Evolutionary conservation across 2,797 vertebrate genomes (phyloP).

Genomic region (Malurus splendens): DNA sequence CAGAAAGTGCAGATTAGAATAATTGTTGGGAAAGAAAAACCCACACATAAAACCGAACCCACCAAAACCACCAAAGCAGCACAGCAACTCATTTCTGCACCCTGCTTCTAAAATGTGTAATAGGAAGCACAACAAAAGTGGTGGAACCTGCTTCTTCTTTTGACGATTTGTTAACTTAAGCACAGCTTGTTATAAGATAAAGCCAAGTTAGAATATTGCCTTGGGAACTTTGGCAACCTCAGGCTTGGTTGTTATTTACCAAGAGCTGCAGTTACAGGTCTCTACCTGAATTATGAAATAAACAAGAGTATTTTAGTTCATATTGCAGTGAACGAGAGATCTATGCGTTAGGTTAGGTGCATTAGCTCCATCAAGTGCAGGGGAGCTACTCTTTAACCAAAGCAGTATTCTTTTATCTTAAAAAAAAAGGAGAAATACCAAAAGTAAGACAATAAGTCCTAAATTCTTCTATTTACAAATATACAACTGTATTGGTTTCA

Average conservation of each 20-base stretch:
- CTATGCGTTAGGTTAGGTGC: background rate
- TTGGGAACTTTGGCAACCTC: background rate
- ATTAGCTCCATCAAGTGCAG: too few species aligned
- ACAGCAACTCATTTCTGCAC: background rate
- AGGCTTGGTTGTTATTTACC: background rate
- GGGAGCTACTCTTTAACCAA: background rate
- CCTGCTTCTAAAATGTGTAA: background rate
- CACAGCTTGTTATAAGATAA: background rate
- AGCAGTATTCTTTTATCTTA: background rate
- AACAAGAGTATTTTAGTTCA: rapidly evolving
- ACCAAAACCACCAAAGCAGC: background rate
- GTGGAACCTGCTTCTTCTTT: background rate
- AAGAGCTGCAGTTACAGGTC: background rate
- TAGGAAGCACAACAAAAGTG: background rate
- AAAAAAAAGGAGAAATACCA: background rate
- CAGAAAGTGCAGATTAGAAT: background rate
- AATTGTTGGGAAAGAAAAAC: background rate
- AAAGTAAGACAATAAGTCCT: background rate
- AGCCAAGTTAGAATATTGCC: background rate
- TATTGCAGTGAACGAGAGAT: background rate
- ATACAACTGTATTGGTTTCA: background rate
- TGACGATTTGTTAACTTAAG: background rate
- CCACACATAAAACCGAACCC: background rate
- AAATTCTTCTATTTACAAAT: background rate
- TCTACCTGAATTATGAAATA: background rate